Conservation (phyloP, 35 echinoderm and acorn worm species). For the Diadema setosum region DNA sequence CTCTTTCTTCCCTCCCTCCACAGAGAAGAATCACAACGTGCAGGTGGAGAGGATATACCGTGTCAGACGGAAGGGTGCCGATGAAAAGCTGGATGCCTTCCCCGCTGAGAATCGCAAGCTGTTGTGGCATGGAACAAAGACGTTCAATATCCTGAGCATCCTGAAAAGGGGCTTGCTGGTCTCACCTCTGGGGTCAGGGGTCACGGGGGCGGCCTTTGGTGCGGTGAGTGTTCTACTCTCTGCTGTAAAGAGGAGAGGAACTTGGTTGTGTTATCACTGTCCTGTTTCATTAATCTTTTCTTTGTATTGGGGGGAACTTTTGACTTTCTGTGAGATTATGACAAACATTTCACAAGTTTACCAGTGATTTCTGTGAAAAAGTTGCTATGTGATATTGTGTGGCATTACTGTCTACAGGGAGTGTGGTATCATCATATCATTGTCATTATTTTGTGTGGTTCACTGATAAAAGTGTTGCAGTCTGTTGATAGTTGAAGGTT, state of each 20-base stretch:
- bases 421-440: no score
- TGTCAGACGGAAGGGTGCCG: conserved; percentile 53
- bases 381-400: no score
- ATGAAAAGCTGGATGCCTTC: conserved; percentile 42
- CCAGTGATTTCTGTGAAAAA: no score
- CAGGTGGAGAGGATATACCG: conserved; percentile 63
- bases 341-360: no score
- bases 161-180: conserved; percentile 80
- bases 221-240: conserved; percentile 4
- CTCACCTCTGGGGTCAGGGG: conserved; percentile 51
- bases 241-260: not conserved
- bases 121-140: conserved; percentile 88
- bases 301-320: not conserved
- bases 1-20: no score
- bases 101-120: conserved; percentile 69
- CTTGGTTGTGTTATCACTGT: not conserved
- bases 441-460: no score
- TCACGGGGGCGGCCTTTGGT: conserved; percentile 63
- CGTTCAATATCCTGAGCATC: conserved; percentile 89
- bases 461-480: no score
- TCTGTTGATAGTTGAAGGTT: no score
- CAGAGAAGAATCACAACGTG: not conserved
- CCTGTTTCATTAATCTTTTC: not conserved
- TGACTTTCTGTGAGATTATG: not conserved
- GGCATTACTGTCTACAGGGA: no score